These are phyloP conservation scores for Nestor notabilis DNA, from an alignment of 2,113 vertebrate genomes.

Conservation along the genomic window DNA sequence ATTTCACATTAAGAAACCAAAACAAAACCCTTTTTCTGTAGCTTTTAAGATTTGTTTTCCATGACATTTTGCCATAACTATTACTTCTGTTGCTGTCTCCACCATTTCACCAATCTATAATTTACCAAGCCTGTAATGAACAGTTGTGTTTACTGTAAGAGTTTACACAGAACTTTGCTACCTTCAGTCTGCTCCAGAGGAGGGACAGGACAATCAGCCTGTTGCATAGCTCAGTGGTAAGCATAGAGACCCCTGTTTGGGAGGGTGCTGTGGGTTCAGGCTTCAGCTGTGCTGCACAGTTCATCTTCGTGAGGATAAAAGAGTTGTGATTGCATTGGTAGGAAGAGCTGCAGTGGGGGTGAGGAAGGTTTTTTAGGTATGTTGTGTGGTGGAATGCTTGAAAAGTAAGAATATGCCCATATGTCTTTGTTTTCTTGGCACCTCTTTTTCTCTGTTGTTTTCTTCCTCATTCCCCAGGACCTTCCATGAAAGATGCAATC, in stretches of 20 bases:
- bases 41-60: background rate
- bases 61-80: background rate
- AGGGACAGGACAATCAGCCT: background rate
- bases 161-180: background rate
- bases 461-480: background rate
- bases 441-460: background rate
- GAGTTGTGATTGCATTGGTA: background rate
- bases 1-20: background rate
- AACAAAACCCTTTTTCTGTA: background rate
- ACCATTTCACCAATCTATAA: background rate
- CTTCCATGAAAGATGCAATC: background rate
- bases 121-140: background rate
- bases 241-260: background rate
- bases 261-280: background rate
- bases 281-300: background rate
- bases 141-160: background rate
- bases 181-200: background rate
- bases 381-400: background rate
- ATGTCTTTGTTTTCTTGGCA: background rate
- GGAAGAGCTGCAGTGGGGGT: background rate
- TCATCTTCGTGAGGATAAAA: background rate
- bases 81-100: background rate
- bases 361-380: background rate
- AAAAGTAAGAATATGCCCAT: background rate
- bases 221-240: background rate